Percentiles rank a stretch among this genome's conserved stretches.
Conservation (phyloP, 2,888 invertebrate genomes). For the Drosophila dives region DNA sequence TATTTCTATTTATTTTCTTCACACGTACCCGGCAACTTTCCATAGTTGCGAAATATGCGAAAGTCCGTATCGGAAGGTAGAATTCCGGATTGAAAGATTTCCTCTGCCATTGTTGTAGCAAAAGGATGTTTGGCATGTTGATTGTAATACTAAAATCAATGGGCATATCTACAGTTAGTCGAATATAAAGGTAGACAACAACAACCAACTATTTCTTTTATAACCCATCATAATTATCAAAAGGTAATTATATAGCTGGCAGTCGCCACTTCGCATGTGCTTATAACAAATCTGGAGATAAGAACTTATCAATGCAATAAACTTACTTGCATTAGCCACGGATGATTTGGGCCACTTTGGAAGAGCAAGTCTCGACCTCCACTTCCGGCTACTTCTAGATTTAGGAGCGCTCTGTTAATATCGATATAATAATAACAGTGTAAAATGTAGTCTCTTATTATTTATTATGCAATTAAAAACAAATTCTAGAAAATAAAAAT, state of each 20-base stretch:
- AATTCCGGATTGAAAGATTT: constrained; percentile 88
- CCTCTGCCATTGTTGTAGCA: constrained; percentile 87
- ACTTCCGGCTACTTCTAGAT: constrained; percentile 96
- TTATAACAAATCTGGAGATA: constrained; percentile 17
- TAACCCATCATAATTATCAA: constrained; percentile 24
- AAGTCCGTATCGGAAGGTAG: constrained; percentile 90
- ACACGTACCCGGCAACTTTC: constrained; percentile 86
- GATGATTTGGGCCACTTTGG: constrained; percentile 91
- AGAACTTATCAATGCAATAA: neutral
- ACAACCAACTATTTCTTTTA: constrained; percentile 11
- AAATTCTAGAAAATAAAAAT: neutral
- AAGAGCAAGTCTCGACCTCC: constrained; percentile 96
- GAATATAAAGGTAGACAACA: neutral
- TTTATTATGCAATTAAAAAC: too few relatives aligned
- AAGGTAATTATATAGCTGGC: constrained; percentile 1
- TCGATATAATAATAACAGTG: neutral
- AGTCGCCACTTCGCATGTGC: constrained; percentile 14
- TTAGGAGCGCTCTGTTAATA: constrained; percentile 89
- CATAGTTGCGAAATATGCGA: constrained; percentile 88
- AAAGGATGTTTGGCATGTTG: constrained; percentile 86
- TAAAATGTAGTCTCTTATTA: neutral
- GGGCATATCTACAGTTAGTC: neutral
- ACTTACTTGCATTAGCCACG: constrained; percentile 87
- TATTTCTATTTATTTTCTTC: neutral
- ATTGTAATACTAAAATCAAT: constrained; percentile 84